Evolutionary conservation across 1,140 invertebrate genomes (phyloP).

Genomic region (Bombyx mandarina): DNA sequence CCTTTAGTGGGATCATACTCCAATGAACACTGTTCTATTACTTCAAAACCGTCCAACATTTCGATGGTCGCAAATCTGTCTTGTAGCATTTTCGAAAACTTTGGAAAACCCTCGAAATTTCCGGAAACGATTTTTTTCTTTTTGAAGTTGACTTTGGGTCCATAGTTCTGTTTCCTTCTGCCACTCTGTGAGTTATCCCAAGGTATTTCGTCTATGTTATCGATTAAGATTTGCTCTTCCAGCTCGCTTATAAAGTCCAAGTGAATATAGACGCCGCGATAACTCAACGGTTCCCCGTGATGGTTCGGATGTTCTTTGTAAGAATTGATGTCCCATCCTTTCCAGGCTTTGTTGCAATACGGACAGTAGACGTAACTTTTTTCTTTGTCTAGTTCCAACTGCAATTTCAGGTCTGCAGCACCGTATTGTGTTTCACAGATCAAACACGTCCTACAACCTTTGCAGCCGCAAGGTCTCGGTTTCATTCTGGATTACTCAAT

Average conservation of each 20-base stretch:
- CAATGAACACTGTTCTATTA: slow-evolving; percentile 96
- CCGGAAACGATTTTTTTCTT: slow-evolving; percentile 87
- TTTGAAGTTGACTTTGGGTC: slow-evolving; percentile 99
- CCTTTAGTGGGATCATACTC: slow-evolving; percentile 92
- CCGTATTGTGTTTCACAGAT: slow-evolving; percentile 84
- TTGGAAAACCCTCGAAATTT: slow-evolving; percentile 90
- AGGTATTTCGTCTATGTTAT: slow-evolving; percentile 82
- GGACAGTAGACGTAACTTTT: slow-evolving; percentile 82
- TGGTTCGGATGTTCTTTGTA: slow-evolving; percentile 79
- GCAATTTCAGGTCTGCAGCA: slow-evolving; percentile 64
- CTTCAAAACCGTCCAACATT: slow-evolving; percentile 82
- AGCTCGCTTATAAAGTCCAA: slow-evolving; percentile 80
- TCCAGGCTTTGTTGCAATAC: slow-evolving; percentile 80
- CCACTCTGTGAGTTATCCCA: slow-evolving; percentile 97
- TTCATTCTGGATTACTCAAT: slow-evolving; percentile 73
- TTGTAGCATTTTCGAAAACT: slow-evolving; percentile 86
- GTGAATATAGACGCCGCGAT: slow-evolving; percentile 81
- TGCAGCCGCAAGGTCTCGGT: slow-evolving; percentile 88
- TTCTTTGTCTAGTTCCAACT: slow-evolving; percentile 59
- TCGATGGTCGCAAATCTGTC: slow-evolving; percentile 79
- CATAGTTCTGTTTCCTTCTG: slow-evolving; percentile 97
- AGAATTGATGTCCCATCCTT: slow-evolving; percentile 77
- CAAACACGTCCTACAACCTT: slow-evolving; percentile 90
- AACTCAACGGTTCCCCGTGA: slow-evolving; percentile 71
- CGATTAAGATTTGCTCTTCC: slow-evolving; percentile 80